phyloP scores from a whole-genome alignment of 2,888 invertebrate species.

The Trachelus troglodyta region DNA sequence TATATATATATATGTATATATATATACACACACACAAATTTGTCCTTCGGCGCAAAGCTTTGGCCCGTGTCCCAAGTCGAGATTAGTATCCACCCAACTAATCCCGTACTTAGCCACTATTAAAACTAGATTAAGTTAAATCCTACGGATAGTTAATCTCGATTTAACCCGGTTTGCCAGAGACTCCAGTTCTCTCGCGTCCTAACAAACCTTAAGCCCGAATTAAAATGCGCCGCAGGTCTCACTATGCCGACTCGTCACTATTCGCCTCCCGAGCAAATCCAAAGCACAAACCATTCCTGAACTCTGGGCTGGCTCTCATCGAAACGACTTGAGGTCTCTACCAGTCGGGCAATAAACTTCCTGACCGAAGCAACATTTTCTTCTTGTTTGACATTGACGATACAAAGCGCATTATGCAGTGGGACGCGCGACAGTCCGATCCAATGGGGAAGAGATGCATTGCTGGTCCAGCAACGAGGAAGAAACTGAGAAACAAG shows the following conservation, averaged over 20 bases:
- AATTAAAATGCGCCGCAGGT: conserved; percentile 44
- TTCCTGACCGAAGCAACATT: not conserved
- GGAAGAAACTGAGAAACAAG: not conserved
- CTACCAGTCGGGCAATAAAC: not conserved
- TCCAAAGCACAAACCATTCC: not conserved
- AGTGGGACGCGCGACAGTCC: not conserved
- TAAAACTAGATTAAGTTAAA: conserved; percentile 50
- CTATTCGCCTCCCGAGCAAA: not conserved
- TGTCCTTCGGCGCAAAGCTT: not conserved
- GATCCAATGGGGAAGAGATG: not conserved
- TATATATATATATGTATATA: not conserved
- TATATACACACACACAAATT: not conserved
- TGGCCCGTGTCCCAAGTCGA: not conserved
- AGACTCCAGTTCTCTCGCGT: not conserved
- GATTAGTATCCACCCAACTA: not conserved
- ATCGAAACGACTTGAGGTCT: not conserved
- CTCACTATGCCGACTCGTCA: not conserved
- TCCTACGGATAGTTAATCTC: conserved; percentile 40
- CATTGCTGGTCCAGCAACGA: not conserved
- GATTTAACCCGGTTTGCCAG: conserved; percentile 39
- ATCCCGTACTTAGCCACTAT: conserved; percentile 42
- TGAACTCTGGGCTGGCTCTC: not conserved
- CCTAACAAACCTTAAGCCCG: conserved; percentile 51
- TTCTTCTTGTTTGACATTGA: conserved; percentile 14
- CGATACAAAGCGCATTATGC: conserved; percentile 57